Conservation (phyloP, 2,797 vertebrate genomes). For the Scyliorhinus canicula region DNA sequence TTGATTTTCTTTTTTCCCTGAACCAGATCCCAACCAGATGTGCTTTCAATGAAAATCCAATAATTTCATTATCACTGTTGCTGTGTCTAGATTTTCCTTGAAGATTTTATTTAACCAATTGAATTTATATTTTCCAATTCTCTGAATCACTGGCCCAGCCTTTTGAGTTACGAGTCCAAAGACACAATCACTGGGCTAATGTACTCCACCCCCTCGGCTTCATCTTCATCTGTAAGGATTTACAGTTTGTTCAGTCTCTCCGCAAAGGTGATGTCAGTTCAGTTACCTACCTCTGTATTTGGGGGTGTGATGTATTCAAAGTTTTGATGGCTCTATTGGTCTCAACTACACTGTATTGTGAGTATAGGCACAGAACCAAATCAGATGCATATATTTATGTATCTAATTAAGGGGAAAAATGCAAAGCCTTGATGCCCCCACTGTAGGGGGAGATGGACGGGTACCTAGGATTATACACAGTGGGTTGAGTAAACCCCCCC, state of each 20-base stretch:
- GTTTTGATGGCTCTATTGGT: too few relatives aligned
- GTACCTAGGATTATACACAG: not conserved
- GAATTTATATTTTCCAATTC: not conserved
- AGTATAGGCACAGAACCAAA: too few relatives aligned
- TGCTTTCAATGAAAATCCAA: not conserved
- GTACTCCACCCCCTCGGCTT: not conserved
- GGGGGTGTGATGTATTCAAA: too few relatives aligned
- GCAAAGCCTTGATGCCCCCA: not conserved
- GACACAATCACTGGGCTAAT: not conserved
- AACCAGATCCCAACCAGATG: not conserved
- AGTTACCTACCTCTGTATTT: not conserved
- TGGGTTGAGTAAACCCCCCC: too few relatives aligned
- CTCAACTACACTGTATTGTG: too few relatives aligned
- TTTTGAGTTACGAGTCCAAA: not conserved
- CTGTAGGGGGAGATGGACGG: not conserved
- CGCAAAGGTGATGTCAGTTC: not conserved
- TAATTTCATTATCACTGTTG: not conserved
- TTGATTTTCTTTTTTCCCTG: not conserved
- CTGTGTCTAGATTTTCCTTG: not conserved
- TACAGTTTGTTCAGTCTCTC: not conserved
- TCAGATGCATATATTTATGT: too few relatives aligned
- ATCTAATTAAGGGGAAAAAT: too few relatives aligned
- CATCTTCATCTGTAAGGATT: not conserved
- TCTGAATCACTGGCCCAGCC: not conserved
- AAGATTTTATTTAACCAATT: not conserved